phyloP scores from a whole-genome alignment of 2,113 vertebrate species.

The Oncorhynchus nerka region DNA sequence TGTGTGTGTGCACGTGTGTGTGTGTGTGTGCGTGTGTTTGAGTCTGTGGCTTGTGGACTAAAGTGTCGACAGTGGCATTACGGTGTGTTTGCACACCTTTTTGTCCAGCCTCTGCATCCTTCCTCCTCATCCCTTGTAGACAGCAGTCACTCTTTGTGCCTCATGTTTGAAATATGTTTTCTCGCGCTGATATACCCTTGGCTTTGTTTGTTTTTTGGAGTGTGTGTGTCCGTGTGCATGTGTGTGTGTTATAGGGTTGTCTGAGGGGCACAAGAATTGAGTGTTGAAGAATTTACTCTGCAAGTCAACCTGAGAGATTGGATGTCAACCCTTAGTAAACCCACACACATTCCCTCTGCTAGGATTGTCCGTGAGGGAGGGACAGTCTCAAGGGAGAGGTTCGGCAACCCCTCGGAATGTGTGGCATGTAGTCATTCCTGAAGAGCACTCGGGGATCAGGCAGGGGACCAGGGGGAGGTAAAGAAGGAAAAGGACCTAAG shows the following conservation, averaged over 20 bases:
- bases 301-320: no score
- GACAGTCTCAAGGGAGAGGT: constrained; percentile 26
- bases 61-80: no score
- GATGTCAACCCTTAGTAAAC: no score
- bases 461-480: constrained; percentile 7
- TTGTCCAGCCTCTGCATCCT: background rate
- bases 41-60: no score
- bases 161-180: background rate
- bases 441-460: constrained; percentile 44
- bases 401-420: constrained; percentile 51
- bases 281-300: no score
- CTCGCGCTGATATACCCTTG: no score
- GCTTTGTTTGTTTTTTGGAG: no score
- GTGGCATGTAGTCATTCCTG: constrained; percentile 59
- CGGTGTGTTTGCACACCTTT: background rate
- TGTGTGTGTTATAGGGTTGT: no score
- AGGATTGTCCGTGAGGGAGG: background rate
- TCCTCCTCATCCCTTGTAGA: background rate
- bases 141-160: background rate
- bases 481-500: background rate
- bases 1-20: no score
- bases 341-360: no score
- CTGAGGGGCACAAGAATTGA: no score
- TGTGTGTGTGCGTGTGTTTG: background rate
- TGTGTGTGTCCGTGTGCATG: no score